Conservation (phyloP, 92 coral and sea anemone species). For the Palythoa caribaeorum region DNA sequence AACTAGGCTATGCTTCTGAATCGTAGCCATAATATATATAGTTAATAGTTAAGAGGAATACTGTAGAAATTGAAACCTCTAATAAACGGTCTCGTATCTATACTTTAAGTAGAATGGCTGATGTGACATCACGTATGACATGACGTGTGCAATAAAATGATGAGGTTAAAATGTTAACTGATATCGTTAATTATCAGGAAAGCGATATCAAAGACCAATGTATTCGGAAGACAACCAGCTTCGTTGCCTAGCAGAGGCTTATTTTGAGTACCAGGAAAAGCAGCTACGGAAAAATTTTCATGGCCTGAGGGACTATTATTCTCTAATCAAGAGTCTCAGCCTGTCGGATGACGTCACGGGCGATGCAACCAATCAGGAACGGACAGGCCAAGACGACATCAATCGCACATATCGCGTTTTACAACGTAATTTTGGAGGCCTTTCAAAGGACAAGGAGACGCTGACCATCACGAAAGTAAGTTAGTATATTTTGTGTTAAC, state of each 20-base stretch:
- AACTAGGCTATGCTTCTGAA: too few relatives aligned
- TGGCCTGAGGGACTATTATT: conserved; percentile 58
- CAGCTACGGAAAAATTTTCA: conserved; percentile 50
- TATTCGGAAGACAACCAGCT: conserved; percentile 36
- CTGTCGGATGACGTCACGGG: conserved; percentile 42
- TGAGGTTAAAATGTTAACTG: background rate
- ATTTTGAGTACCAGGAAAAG: conserved; percentile 51
- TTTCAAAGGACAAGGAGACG: conserved; percentile 38
- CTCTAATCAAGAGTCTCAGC: conserved; percentile 55
- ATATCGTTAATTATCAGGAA: conserved; percentile 11
- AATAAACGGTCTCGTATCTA: too few relatives aligned
- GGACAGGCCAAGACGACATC: conserved; percentile 26
- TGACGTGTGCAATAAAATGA: too few relatives aligned
- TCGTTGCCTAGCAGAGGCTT: conserved; percentile 52
- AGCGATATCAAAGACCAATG: conserved; percentile 1
- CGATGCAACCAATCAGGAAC: background rate
- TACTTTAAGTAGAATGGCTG: too few relatives aligned
- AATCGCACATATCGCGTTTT: conserved; percentile 35
- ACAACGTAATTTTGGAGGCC: conserved; percentile 62
- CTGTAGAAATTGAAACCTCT: too few relatives aligned
- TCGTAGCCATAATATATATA: too few relatives aligned
- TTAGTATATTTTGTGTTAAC: background rate
- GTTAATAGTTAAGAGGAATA: too few relatives aligned
- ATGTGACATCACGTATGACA: too few relatives aligned
- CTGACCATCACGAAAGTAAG: conserved; percentile 34